Conservation (phyloP, 2,888 invertebrate species). For the Drosophila meridionalis region DNA sequence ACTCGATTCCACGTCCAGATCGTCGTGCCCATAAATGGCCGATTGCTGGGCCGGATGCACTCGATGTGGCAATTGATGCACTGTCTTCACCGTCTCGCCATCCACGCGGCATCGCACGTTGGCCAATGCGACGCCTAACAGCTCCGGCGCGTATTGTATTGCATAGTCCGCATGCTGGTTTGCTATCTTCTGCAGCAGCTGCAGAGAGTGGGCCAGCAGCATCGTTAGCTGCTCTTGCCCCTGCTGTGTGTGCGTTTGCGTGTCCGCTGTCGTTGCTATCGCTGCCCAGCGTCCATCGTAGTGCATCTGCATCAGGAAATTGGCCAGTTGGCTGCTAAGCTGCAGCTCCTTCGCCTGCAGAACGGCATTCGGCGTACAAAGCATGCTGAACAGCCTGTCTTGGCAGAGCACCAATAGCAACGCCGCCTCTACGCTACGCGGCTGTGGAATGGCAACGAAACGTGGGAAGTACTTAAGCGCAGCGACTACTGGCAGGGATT, state of each 20-base stretch:
- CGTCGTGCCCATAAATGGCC: constrained; percentile 85
- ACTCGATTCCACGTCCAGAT: constrained; percentile 28
- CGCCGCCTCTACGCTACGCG: constrained; percentile 19
- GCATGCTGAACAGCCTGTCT: constrained; percentile 28
- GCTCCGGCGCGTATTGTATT: constrained; percentile 85
- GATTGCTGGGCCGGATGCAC: constrained; percentile 88
- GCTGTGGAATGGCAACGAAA: constrained; percentile 18
- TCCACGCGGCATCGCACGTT: constrained; percentile 85
- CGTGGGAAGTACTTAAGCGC: constrained; percentile 21
- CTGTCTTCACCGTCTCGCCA: neutral
- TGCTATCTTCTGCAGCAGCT: constrained; percentile 76
- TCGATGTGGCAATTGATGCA: constrained; percentile 83
- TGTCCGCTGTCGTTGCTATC: neutral
- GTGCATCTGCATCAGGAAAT: constrained; percentile 29
- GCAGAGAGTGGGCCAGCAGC: constrained; percentile 50
- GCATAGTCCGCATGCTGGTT: constrained; percentile 77
- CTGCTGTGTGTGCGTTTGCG: neutral
- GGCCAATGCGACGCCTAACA: constrained; percentile 87
- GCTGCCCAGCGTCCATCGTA: constrained; percentile 34
- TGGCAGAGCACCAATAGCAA: constrained; percentile 44
- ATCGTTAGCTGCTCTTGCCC: constrained; percentile 15
- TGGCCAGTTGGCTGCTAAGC: constrained; percentile 29
- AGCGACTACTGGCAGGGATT: constrained; percentile 8
- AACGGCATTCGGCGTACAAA: neutral
- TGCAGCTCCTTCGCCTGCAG: constrained; percentile 17